Conservation (phyloP, 2,888 invertebrate genomes). For the Pomacea canaliculata region DNA sequence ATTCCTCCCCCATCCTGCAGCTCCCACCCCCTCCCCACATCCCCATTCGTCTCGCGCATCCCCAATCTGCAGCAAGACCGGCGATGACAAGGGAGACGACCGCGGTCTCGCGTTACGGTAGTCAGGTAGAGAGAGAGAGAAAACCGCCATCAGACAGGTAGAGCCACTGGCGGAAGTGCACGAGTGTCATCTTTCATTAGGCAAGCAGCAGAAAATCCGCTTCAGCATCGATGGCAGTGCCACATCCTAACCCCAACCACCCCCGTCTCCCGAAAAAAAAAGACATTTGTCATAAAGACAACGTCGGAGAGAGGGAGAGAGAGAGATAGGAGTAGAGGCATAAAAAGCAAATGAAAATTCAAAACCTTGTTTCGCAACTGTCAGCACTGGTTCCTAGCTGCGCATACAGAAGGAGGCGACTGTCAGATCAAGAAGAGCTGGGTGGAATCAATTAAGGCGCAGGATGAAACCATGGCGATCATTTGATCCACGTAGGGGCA, state of each 20-base stretch:
- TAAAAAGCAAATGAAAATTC: slow-evolving; percentile 16
- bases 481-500: slow-evolving; percentile 6
- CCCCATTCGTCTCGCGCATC: neutral
- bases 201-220: slow-evolving; percentile 9
- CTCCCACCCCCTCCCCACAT: neutral
- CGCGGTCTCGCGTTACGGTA: too few relatives aligned
- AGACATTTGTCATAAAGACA: slow-evolving; percentile 1
- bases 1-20: neutral
- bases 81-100: too few relatives aligned
- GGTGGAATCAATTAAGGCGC: slow-evolving; percentile 2
- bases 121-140: too few relatives aligned
- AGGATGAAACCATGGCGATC: neutral
- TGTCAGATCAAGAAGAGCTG: slow-evolving; percentile 1
- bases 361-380: slow-evolving; percentile 9
- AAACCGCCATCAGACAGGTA: neutral
- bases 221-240: slow-evolving; percentile 11
- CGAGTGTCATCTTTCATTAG: slow-evolving; percentile 7
- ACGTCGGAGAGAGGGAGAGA: too few relatives aligned
- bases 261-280: too few relatives aligned
- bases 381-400: slow-evolving; percentile 1
- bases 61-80: too few relatives aligned
- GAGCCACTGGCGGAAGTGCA: neutral
- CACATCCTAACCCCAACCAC: neutral
- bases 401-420: slow-evolving; percentile 2
- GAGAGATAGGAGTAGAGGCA: neutral